These are phyloP conservation scores for Paratrypauchen microcephalus DNA, from an alignment of 2,797 vertebrate species.

Conservation along the genomic window DNA sequence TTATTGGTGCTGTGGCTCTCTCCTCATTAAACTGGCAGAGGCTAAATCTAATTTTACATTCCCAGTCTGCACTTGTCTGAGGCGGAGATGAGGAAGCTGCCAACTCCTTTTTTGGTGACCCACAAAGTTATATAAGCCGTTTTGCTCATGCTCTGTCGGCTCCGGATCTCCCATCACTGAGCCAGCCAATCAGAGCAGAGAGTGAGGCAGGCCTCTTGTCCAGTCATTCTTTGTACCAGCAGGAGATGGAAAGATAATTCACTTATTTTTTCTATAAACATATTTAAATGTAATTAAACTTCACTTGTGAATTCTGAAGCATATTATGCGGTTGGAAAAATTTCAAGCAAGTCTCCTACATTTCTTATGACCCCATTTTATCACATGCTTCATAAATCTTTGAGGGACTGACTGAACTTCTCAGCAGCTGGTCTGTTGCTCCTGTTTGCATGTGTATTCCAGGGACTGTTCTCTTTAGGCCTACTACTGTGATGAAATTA, in stretches of 20 bases:
- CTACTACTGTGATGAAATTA: slow-evolving; percentile 1
- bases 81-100: slow-evolving; percentile 29
- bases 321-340: not conserved
- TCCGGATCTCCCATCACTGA: slow-evolving; percentile 42
- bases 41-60: slow-evolving; percentile 8
- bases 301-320: too few relatives aligned
- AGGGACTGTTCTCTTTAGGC: slow-evolving; percentile 7
- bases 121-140: slow-evolving; percentile 67
- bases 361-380: slow-evolving; percentile 12
- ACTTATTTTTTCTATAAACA: not conserved
- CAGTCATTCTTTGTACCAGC: slow-evolving; percentile 17
- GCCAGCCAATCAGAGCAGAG: slow-evolving; percentile 44
- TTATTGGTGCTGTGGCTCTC: not conserved
- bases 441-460: slow-evolving; percentile 46
- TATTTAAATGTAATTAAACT: not conserved
- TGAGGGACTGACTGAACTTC: slow-evolving; percentile 34
- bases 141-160: slow-evolving; percentile 66
- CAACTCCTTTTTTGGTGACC: slow-evolving; percentile 52
- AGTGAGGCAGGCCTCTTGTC: slow-evolving; percentile 30
- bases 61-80: slow-evolving; percentile 14
- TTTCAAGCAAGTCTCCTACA: not conserved
- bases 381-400: slow-evolving; percentile 2
- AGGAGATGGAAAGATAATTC: not conserved
- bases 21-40: slow-evolving; percentile 1
- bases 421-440: slow-evolving; percentile 45